Conservation (phyloP, 2,888 invertebrate species). For the Hipparchia semele region DNA sequence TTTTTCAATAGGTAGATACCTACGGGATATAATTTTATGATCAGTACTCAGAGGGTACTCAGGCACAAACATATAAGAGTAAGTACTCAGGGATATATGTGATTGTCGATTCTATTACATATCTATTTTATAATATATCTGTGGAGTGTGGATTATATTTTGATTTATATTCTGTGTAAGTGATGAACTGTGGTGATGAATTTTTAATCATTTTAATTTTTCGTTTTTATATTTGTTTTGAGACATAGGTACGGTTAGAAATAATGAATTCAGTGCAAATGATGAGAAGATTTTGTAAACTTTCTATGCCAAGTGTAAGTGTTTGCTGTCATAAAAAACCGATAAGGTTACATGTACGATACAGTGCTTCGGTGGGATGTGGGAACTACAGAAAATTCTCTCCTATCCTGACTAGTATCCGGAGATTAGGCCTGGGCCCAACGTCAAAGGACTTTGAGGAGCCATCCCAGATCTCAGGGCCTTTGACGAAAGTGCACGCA, state of each 20-base stretch:
- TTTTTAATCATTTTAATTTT: slow-evolving; percentile 33
- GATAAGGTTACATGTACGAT: slow-evolving; percentile 59
- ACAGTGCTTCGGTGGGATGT: slow-evolving; percentile 59
- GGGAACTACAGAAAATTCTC: slow-evolving; percentile 52
- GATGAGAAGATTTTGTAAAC: slow-evolving; percentile 51
- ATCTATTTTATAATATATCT: no score
- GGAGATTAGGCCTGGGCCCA: slow-evolving; percentile 70
- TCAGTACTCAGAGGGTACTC: no score
- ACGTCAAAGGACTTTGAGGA: slow-evolving; percentile 76
- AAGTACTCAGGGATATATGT: no score
- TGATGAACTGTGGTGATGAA: slow-evolving; percentile 7
- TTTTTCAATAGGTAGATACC: no score
- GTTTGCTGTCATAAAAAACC: slow-evolving; percentile 54
- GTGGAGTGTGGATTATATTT: no score
- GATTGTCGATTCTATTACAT: no score
- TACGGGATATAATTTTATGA: no score
- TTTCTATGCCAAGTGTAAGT: slow-evolving; percentile 48
- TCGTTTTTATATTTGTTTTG: slow-evolving; percentile 33
- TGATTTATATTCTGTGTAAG: no score
- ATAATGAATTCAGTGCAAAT: slow-evolving; percentile 65
- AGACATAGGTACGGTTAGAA: slow-evolving; percentile 33
- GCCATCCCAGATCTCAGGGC: slow-evolving; percentile 61
- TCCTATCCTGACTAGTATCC: slow-evolving; percentile 54
- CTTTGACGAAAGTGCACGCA: slow-evolving; percentile 87
- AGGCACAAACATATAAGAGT: no score